phyloP scores from a whole-genome alignment of 1,140 invertebrate genomes.

The Augochlora pura region DNA sequence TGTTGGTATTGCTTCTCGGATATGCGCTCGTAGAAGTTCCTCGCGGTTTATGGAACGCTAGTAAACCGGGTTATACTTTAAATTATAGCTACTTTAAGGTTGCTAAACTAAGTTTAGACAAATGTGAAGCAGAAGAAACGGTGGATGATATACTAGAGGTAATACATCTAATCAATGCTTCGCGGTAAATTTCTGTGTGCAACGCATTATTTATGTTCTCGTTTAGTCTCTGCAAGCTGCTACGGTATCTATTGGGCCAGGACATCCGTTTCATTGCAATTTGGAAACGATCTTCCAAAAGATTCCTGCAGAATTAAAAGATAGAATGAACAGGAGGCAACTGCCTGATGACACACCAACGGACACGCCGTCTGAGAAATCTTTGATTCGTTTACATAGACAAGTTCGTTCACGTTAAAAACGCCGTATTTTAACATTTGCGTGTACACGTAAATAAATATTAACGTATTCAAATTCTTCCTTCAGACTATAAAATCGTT shows the following conservation, averaged over 20 bases:
- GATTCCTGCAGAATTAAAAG: constrained; percentile 88
- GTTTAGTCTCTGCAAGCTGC: constrained; percentile 87
- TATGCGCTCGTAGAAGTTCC: constrained; percentile 99
- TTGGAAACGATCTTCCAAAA: constrained; percentile 95
- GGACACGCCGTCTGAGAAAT: constrained; percentile 89
- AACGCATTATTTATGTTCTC: background rate
- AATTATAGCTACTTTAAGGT: constrained; percentile 97
- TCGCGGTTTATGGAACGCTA: constrained; percentile 92
- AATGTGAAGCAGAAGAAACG: constrained; percentile 97
- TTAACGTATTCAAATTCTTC: constrained; percentile 36
- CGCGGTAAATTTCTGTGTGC: constrained; percentile 28
- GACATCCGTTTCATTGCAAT: constrained; percentile 85
- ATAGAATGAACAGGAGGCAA: constrained; percentile 85
- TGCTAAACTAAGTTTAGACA: constrained; percentile 98
- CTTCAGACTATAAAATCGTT: constrained; percentile 90
- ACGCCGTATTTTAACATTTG: background rate
- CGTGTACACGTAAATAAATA: background rate
- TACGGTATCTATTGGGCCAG: constrained; percentile 84
- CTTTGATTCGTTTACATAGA: constrained; percentile 90
- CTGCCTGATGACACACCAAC: constrained; percentile 84
- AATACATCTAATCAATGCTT: constrained; percentile 39
- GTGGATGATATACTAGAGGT: constrained; percentile 97
- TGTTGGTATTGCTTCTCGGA: constrained; percentile 95
- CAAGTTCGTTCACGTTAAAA: constrained; percentile 78
- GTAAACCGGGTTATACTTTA: constrained; percentile 89